phyloP scores from a whole-genome alignment of 2,888 invertebrate genomes.

The Nymphalis polychloros region DNA sequence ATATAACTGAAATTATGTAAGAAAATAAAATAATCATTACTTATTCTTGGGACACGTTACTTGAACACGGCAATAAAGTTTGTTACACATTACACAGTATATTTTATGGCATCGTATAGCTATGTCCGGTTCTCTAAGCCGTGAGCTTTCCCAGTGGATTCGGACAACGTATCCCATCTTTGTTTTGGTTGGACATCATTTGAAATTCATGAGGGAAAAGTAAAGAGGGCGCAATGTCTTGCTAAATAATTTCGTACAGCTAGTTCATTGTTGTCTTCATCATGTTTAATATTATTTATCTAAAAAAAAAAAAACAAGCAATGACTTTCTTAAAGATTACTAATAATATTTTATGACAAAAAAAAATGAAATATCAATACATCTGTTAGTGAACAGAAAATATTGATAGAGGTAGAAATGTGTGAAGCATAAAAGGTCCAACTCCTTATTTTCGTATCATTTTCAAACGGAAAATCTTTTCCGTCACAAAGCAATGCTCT shows the following conservation, averaged over 20 bases:
- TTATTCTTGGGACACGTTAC: background rate
- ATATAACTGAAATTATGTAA: background rate
- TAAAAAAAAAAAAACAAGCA: too few species aligned
- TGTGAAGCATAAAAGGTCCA: background rate
- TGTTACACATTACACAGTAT: background rate
- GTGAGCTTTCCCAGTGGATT: slow-evolving; percentile 35
- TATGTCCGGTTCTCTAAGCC: slow-evolving; percentile 9
- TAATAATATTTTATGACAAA: too few species aligned
- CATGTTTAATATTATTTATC: background rate
- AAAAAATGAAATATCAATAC: too few species aligned
- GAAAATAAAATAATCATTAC: background rate
- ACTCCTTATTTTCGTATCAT: slow-evolving; percentile 23
- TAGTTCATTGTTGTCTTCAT: background rate
- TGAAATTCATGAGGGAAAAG: slow-evolving; percentile 38
- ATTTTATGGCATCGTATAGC: slow-evolving; percentile 10
- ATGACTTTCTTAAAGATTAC: too few species aligned
- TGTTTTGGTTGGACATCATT: slow-evolving; percentile 40
- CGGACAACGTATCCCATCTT: slow-evolving; percentile 31
- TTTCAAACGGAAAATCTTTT: slow-evolving; percentile 24
- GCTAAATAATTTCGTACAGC: slow-evolving; percentile 20
- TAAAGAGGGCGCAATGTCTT: slow-evolving; percentile 23
- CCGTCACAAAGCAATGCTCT: slow-evolving; percentile 46
- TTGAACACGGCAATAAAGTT: background rate
- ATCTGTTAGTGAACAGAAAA: too few species aligned
- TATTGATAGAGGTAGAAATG: too few species aligned